A percentile compares a stretch with the other conserved stretches of the same genome.
Evolutionary conservation across 1,140 invertebrate species (phyloP).

Genomic region (Cherax destructor): DNA sequence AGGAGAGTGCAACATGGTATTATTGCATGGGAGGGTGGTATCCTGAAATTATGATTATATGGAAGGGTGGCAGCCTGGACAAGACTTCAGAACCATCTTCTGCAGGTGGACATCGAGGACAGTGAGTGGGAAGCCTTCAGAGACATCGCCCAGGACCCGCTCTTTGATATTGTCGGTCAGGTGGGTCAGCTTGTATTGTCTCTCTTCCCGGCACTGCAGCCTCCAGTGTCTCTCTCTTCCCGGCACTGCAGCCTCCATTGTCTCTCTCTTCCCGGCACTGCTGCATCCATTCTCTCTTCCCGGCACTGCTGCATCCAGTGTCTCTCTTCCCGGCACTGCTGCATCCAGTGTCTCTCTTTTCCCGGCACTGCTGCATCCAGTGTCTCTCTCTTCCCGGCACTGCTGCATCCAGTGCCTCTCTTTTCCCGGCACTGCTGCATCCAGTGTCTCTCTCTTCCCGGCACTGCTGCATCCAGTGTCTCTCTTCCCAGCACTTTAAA

Average conservation of each 20-base stretch:
- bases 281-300: not conserved
- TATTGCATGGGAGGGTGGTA: too few species aligned
- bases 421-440: too few species aligned
- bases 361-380: too few species aligned
- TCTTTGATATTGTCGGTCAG: slow-evolving; percentile 36
- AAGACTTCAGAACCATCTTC: not conserved
- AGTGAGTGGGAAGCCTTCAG: slow-evolving; percentile 41
- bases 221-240: not conserved
- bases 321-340: not conserved
- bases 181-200: not conserved
- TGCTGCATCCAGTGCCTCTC: too few species aligned
- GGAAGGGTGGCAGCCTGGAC: too few species aligned
- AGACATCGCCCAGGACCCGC: slow-evolving; percentile 25
- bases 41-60: too few species aligned
- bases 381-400: too few species aligned
- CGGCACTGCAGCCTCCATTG: too few species aligned
- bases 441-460: too few species aligned
- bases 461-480: too few species aligned
- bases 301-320: not conserved
- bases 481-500: too few species aligned
- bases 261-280: not conserved
- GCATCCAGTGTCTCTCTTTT: not conserved
- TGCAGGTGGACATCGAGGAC: slow-evolving; percentile 42
- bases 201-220: not conserved
- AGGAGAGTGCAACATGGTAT: too few species aligned